These are phyloP conservation scores for Heteromyza rotundicornis DNA, from an alignment of 2,888 invertebrate species.

Conservation along the genomic window DNA sequence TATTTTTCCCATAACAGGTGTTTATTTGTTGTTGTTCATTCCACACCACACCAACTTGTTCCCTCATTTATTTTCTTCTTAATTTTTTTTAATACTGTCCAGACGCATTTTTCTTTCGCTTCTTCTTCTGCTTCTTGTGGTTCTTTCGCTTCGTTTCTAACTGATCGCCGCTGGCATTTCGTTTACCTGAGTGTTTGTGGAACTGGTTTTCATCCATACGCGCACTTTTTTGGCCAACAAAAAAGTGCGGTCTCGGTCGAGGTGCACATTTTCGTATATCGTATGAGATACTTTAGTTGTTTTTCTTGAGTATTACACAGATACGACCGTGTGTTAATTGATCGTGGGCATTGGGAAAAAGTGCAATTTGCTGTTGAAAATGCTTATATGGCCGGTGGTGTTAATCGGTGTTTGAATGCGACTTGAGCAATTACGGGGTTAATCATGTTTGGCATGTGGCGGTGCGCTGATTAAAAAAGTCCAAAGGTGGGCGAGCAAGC, in stretches of 20 bases:
- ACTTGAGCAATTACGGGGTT: neutral
- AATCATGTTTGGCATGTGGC: constrained; percentile 6
- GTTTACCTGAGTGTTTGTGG: no score
- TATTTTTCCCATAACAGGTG: neutral
- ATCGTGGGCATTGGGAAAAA: constrained; percentile 15
- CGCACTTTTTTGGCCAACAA: no score
- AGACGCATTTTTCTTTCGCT: neutral
- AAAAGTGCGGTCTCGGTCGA: no score
- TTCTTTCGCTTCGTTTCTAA: neutral
- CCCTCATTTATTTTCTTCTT: no score
- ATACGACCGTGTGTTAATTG: constrained; percentile 17
- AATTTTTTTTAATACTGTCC: neutral
- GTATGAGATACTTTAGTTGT: neutral
- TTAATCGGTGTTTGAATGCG: neutral
- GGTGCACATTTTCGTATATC: no score
- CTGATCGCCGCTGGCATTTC: no score
- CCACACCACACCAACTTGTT: no score
- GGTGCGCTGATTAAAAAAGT: neutral
- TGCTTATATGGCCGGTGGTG: neutral
- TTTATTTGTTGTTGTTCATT: neutral
- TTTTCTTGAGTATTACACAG: neutral
- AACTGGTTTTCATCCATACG: no score
- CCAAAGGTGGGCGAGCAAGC: neutral
- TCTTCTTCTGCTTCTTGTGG: neutral
- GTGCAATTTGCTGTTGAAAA: constrained; percentile 4